A percentile compares a stretch with the other conserved stretches of the same genome.
Conservation (phyloP, 2,797 vertebrate genomes). For the Chaunax sp. region DNA sequence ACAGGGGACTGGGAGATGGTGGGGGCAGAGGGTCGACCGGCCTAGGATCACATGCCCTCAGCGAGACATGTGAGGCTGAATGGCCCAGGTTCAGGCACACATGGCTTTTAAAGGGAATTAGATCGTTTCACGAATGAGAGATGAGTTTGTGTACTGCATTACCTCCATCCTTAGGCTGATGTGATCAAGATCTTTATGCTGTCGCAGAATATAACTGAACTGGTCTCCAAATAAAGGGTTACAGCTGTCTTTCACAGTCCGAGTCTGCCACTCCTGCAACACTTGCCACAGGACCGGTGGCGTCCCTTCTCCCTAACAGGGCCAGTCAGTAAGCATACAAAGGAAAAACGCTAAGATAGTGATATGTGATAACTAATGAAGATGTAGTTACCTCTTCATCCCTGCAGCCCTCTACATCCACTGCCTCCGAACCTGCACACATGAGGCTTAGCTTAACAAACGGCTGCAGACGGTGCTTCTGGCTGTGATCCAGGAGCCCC, state of each 20-base stretch:
- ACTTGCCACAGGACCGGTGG: conserved; percentile 63
- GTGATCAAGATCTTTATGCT: conserved; percentile 57
- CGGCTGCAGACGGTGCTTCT: conserved; percentile 51
- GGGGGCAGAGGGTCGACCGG: too few species aligned
- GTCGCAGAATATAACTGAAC: conserved; percentile 77
- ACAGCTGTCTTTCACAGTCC: conserved; percentile 77
- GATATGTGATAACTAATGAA: background rate
- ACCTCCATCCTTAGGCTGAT: conserved; percentile 83
- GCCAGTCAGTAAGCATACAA: conserved; percentile 15
- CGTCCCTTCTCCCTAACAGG: conserved; percentile 28
- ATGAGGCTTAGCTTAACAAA: conserved; percentile 76
- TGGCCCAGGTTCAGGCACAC: too few species aligned
- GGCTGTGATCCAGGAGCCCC: conserved; percentile 60
- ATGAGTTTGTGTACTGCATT: conserved; percentile 9
- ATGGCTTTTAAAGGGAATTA: too few species aligned
- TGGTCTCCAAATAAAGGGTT: conserved; percentile 81
- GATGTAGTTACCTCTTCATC: conserved; percentile 51
- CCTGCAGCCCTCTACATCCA: conserved; percentile 16
- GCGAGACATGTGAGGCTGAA: too few species aligned
- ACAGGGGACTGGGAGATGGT: too few species aligned
- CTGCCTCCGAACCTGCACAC: conserved; percentile 52
- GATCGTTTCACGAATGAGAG: background rate
- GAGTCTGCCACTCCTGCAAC: conserved; percentile 81
- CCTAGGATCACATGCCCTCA: too few species aligned
- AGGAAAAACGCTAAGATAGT: background rate